Conservation (phyloP, 2,888 invertebrate species). For the Dryococelus australis region DNA sequence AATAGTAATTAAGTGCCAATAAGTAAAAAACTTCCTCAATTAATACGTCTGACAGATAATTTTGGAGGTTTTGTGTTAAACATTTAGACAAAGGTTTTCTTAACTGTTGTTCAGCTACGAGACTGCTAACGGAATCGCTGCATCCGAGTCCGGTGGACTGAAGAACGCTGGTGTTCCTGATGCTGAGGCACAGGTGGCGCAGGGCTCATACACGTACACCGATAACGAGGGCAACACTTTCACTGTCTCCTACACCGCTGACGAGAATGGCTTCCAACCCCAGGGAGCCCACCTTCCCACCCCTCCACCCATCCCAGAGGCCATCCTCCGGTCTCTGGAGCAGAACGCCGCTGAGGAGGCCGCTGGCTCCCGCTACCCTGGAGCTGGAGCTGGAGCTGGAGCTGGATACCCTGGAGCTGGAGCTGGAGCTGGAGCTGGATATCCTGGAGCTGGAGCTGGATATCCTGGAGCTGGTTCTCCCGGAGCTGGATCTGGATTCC, state of each 20-base stretch:
- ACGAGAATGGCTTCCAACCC: conserved; percentile 49
- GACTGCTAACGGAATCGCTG: conserved; percentile 76
- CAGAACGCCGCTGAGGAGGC: conserved; percentile 48
- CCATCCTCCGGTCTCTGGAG: conserved; percentile 59
- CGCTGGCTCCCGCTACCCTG: conserved; percentile 12
- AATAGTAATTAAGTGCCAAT: no score
- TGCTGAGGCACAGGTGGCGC: conserved; percentile 71
- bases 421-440: not conserved
- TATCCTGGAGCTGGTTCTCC: conserved; percentile 5
- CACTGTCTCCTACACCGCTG: conserved; percentile 56
- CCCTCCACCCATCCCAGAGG: conserved; percentile 48
- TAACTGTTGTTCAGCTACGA: conserved; percentile 64
- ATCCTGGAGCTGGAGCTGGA: conserved; percentile 16
- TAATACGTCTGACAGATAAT: no score
- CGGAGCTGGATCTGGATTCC: not conserved
- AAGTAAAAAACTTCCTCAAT: no score
- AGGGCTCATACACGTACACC: conserved; percentile 78
- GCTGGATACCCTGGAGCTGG: conserved; percentile 20
- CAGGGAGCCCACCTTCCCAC: conserved; percentile 48
- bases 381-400: not conserved
- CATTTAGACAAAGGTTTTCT: no score
- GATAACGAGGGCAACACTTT: conserved; percentile 70
- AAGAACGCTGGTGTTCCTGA: conserved; percentile 74
- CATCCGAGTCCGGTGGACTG: conserved; percentile 73
- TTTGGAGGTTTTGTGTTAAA: no score